Base-by-base conservation (phyloP, 2,113 vertebrate genomes). In the Urocynchramus pylzowi region DNA sequence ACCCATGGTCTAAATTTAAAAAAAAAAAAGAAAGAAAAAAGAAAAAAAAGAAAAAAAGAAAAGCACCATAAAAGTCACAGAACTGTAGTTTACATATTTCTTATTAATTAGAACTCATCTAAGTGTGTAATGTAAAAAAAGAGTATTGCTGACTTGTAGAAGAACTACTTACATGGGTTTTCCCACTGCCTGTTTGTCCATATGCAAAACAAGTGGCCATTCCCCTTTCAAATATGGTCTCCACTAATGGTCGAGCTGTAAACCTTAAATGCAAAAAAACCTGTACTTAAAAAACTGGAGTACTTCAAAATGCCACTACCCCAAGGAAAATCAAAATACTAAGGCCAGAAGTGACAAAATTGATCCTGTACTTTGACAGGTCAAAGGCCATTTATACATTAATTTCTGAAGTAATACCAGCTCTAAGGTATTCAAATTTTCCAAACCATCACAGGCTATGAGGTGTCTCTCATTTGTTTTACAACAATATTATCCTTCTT, bases 181-280 rank as follows among this genome's bases (percentile, higher is more conserved):
- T 99, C 61, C 99, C 99, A 94, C 99, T 99, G 96, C 99, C 99
- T 27, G 99, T 99, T 95, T 99, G 99, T 45, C 99, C 99, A 88
- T 99, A 99, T 2, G 99, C 99, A 95, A 99, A 99, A 94, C 99
- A 99, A 27, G 99, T 99, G 20, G 99, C 99, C 99, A 99, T 99
- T 53, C 99, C 99, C 44, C 99, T 98, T 97, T 99, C 99, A 92
- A 99, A 99, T 91, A 99, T 99, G 56, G 99, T 99, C 97, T 99
- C 99, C 13, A 99, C 99, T 87, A 99, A 97, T 3, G 99, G 99
- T 96, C 99, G 98, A 93, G 99, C 99, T 8, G 99, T 99, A 98
- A 99, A 99, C 97, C 99, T 99, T 97, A 74, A 91, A 93, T 10
- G 30, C 8, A 86, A 81, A 71, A 73, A 73, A 4, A 59, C 2